phyloP scores from a whole-genome alignment of 2,888 invertebrate genomes.

The Hylaea fasciaria region DNA sequence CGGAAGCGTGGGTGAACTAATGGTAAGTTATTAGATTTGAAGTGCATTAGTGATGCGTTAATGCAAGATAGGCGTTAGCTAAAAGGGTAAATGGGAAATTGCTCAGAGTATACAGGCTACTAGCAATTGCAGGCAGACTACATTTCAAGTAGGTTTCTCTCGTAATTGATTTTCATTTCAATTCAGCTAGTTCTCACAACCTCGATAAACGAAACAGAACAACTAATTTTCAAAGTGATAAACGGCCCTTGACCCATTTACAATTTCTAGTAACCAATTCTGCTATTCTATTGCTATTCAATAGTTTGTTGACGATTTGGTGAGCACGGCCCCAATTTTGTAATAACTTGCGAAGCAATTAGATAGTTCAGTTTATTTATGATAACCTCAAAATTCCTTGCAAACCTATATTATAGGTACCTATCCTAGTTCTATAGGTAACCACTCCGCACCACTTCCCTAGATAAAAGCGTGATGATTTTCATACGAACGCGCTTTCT shows the following conservation, averaged over 20 bases:
- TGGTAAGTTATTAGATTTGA: conserved; percentile 56
- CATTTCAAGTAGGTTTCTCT: background rate
- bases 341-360: no score
- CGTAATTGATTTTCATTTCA: no score
- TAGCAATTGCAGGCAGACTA: background rate
- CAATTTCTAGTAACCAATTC: no score
- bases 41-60: conserved; percentile 48
- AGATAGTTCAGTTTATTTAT: no score
- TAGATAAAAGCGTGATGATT: conserved; percentile 39
- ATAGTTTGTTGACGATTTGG: no score
- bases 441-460: conserved; percentile 23
- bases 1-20: conserved; percentile 49
- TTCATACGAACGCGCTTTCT: conserved; percentile 35
- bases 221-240: no score
- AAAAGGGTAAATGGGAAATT: background rate
- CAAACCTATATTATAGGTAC: background rate
- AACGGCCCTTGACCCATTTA: no score
- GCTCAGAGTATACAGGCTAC: background rate
- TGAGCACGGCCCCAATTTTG: no score
- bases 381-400: background rate
- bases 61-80: conserved; percentile 11
- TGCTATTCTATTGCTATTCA: no score
- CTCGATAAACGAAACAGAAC: no score
- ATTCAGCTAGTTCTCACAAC: no score
- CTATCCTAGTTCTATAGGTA: conserved; percentile 6